Conservation (phyloP, 2,888 invertebrate genomes). For the Synergus umbraculus region DNA sequence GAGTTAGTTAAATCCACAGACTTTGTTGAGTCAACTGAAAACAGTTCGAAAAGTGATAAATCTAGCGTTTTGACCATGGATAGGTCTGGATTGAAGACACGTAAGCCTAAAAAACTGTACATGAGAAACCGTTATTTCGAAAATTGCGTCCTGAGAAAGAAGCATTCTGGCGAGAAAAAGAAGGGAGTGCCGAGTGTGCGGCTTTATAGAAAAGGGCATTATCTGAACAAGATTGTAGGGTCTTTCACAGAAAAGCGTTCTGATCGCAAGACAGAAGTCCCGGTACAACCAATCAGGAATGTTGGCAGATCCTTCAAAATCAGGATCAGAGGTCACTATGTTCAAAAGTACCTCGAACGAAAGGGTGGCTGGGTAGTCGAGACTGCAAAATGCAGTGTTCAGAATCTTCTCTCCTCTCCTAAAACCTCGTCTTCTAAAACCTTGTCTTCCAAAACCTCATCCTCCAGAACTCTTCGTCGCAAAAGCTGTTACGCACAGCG, state of each 20-base stretch:
- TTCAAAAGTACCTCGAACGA: conserved; percentile 23
- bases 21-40: background rate
- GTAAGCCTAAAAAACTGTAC: conserved; percentile 47
- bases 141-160: conserved; percentile 28
- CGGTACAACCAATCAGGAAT: background rate
- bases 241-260: background rate
- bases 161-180: background rate
- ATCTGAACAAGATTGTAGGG: background rate
- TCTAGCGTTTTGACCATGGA: conserved; percentile 1
- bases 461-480: background rate
- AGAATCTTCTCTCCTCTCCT: background rate
- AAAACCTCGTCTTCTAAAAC: conserved; percentile 1
- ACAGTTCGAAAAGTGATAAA: background rate
- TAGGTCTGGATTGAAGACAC: conserved; percentile 5
- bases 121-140: conserved; percentile 44
- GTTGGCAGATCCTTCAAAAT: background rate
- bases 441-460: background rate
- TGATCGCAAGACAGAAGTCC: background rate
- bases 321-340: conserved; percentile 46
- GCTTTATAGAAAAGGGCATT: conserved; percentile 29
- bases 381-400: conserved; percentile 43
- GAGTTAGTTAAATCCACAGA: background rate
- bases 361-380: background rate
- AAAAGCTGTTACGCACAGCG: conserved; percentile 9
- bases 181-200: background rate